phyloP scores from a whole-genome alignment of 2,888 invertebrate genomes.

The Thysanoteuthis rhombus region DNA sequence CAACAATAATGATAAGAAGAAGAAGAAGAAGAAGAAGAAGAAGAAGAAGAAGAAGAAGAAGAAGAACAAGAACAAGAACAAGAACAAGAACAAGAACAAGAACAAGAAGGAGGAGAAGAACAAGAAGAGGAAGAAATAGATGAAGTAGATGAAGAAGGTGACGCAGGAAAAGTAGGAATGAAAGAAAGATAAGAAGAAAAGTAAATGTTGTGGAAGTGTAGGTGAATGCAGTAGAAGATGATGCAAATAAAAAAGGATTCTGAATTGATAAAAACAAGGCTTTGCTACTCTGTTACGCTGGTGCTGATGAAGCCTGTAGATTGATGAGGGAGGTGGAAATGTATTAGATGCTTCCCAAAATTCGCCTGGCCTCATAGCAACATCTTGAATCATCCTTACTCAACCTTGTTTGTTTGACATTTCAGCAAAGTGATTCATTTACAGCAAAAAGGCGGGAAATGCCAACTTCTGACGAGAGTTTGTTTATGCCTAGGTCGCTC shows the following conservation, averaged over 20 bases:
- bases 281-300: not conserved
- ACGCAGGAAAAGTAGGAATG: not conserved
- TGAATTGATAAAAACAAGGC: too few relatives aligned
- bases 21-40: not conserved
- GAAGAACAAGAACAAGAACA: not conserved
- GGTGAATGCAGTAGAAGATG: too few relatives aligned
- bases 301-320: not conserved
- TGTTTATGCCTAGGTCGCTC: too few relatives aligned
- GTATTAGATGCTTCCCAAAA: not conserved
- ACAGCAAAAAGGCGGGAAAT: not conserved
- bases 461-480: not conserved
- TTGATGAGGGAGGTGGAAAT: not conserved
- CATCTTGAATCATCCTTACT: not conserved
- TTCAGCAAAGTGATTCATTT: not conserved
- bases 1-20: too few relatives aligned
- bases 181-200: not conserved
- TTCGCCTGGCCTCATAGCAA: not conserved
- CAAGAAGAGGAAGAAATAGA: not conserved
- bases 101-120: not conserved
- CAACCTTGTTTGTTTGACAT: not conserved
- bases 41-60: rapidly evolving
- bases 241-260: too few relatives aligned
- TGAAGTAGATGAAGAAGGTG: not conserved
- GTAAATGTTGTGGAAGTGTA: too few relatives aligned
- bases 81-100: not conserved